Conservation (phyloP, 2,888 invertebrate genomes). For the Tryphoninae sp. region DNA sequence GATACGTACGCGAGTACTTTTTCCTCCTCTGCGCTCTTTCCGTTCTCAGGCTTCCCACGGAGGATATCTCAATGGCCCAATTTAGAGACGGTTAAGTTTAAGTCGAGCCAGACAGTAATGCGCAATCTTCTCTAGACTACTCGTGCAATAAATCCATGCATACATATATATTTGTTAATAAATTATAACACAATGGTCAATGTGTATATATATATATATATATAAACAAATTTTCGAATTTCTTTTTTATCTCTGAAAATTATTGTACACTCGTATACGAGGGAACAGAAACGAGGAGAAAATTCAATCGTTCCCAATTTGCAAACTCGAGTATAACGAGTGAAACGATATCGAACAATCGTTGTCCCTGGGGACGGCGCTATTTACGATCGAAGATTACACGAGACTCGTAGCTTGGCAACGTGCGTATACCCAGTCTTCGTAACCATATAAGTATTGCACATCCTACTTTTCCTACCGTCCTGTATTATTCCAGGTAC, state of each 20-base stretch:
- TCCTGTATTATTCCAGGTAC: constrained; percentile 21
- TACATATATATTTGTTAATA: neutral
- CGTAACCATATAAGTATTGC: constrained; percentile 47
- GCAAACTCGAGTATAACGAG: constrained; percentile 46
- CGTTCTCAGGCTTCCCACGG: constrained; percentile 48
- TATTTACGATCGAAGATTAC: constrained; percentile 60
- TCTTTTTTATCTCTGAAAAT: constrained; percentile 35
- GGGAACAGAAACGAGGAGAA: neutral
- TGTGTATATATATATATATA: neutral
- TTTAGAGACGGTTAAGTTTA: constrained; percentile 42
- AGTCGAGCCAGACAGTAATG: constrained; percentile 22
- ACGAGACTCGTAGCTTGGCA: neutral
- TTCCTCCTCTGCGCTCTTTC: constrained; percentile 19
- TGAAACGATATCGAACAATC: constrained; percentile 58
- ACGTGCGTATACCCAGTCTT: neutral
- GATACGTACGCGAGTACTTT: neutral
- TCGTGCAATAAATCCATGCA: constrained; percentile 1
- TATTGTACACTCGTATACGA: constrained; percentile 4
- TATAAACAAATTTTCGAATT: too few relatives aligned
- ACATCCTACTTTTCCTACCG: constrained; percentile 24
- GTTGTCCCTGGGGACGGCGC: constrained; percentile 1
- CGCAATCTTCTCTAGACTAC: constrained; percentile 36
- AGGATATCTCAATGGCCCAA: constrained; percentile 54
- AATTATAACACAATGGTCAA: neutral
- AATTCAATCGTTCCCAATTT: constrained; percentile 49